Evolutionary conservation across 1,140 invertebrate species (phyloP), one percentile per base, ranked within the genome.

Genomic region (Polyergus mexicanus): DNA sequence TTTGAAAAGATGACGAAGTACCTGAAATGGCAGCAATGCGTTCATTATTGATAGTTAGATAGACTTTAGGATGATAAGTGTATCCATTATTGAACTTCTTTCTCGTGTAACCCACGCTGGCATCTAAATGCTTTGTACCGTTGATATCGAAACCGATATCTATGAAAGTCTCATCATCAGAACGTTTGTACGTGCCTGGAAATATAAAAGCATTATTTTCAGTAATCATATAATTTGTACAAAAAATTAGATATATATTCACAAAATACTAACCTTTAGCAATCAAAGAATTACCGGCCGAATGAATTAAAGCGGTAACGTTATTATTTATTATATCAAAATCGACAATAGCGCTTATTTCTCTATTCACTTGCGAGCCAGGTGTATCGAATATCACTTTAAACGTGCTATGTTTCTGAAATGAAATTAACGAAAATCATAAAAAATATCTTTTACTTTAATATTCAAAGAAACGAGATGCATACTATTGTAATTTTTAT

Each of bases 81-180:
- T 94, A 96, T 3, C 97, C 97, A 88, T 97, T 95, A 81, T 95
- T 96, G 41, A 94, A 94, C 62, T 94, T 93, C 75, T 96, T 94
- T 62, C 94, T 94, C 41, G 94, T 89, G 93, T 96, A 92, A 92
- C 96, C 93, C 92, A 96, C 28, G 92, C 94, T 90, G 89, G 96
- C 96, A 90, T 97, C 97, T 47, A 97, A 95, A 91, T 97, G 96
- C 88, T 97, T 97, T 28, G 96, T 95, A 0, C 96, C 96, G 89
- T 97, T 96, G 38, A 97, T 96, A 90, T 97, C 96, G 1, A 97
- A 92, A 11, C 96, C 96, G 1, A 97, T 95, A 71, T 97, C 95
- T n/a, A 97, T 91, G 51, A 96, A 96, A 76, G 96, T 96, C 87
- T 97, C 96, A 84, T 96, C 94, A 0, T 96, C 96, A 8, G 96